Evolutionary conservation across 2,113 vertebrate species (phyloP).

Genomic region (Ciconia stormi): DNA sequence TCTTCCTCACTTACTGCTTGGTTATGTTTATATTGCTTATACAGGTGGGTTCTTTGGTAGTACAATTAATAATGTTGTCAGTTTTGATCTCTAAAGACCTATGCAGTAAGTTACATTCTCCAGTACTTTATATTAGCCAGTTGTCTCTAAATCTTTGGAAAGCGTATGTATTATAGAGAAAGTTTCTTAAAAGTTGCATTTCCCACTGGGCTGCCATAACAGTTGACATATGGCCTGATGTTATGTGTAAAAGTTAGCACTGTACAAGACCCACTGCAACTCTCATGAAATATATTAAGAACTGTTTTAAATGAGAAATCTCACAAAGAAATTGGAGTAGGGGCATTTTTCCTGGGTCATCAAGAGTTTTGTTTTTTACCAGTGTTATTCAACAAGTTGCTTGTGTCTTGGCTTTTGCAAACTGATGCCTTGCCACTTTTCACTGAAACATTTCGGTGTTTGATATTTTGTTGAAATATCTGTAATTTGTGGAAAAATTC

Average conservation of each 20-base stretch:
- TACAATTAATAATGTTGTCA: conserved; percentile 41
- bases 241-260: background rate
- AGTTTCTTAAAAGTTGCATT: background rate
- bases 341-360: background rate
- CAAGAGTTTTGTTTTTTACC: background rate
- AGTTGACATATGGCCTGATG: background rate
- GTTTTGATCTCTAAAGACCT: conserved; percentile 31
- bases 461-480: background rate
- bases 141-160: background rate
- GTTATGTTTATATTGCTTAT: background rate
- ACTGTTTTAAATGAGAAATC: background rate
- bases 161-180: background rate
- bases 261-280: background rate
- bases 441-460: background rate
- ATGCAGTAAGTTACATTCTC: conserved; percentile 8
- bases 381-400: background rate
- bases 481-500: background rate
- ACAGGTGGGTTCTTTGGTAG: background rate
- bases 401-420: background rate
- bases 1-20: background rate
- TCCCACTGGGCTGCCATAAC: background rate
- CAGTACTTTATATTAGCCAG: conserved; percentile 13
- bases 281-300: background rate
- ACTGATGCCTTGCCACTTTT: background rate
- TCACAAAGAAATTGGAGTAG: background rate